Evolutionary conservation across 2,113 vertebrate genomes (phyloP), one percentile per base, ranked within the genome.

Genomic region (Nanger granti): DNA sequence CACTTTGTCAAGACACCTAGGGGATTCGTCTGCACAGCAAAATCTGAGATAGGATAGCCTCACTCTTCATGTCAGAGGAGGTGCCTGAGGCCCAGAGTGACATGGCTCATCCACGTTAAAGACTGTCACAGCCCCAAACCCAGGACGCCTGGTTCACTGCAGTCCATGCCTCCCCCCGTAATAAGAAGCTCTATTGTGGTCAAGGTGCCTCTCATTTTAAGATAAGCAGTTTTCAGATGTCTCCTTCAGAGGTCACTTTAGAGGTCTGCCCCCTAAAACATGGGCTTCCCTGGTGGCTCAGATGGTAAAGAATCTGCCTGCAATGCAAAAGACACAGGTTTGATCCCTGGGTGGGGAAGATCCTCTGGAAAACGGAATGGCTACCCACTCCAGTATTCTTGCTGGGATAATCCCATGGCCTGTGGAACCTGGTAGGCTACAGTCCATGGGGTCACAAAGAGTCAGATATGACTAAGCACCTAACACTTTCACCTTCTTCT

Each of bases 181-280:
- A 57, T 52, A 52, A 93, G 73, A n/a, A 73, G 60, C 11, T 62
- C 47, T 84, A 0, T 62, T 34, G 14, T 24, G 31, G 59, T 86
- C 20, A 2, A 69, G 41, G 18, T 54, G 47, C 31, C 55, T 88
- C 82, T 95, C 20, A 57, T 49, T 49, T 83, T 24, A 90, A 79
- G 13, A 62, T n/a, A 49, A 55, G 17, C n/a, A 62, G 62, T 62
- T 93, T 93, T 55, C 41, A 47, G 26, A 24, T 47, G 14, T 85
- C 62, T 76, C 76, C 47, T 91, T 88, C 88, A 79, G 62, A 85
- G 24, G n/a, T 57, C 59, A 18, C 87, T 76, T 41, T 87, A 82
- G 5, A 88, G 62, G 3, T 54, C 26, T 41, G 60, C 6, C 14
- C 84, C 80, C 31, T 41, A 73, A 26, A 8, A 44, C 31, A 18